These are phyloP conservation scores for Oostethus manadensis DNA, from an alignment of 2,113 vertebrate genomes.

Conservation along the genomic window DNA sequence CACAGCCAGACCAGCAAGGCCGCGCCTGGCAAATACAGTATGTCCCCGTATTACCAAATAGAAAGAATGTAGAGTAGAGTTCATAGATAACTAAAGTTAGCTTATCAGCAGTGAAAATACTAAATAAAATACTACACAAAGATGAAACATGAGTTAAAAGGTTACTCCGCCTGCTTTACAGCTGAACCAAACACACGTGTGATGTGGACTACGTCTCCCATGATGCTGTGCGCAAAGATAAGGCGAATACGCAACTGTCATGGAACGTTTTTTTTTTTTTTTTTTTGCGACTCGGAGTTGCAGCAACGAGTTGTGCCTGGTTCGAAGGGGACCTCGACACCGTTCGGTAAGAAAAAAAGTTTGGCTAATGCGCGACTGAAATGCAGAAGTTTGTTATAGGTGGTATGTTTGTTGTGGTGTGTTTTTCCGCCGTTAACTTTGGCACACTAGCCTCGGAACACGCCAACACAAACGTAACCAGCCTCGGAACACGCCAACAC, in stretches of 20 bases:
- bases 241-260: conserved; percentile 28
- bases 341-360: conserved; percentile 34
- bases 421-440: conserved; percentile 33
- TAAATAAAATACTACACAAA: too few relatives aligned
- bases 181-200: background rate
- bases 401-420: background rate
- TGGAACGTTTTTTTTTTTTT: conserved; percentile 10
- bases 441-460: background rate
- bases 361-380: background rate
- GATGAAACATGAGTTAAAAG: too few relatives aligned
- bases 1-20: too few relatives aligned
- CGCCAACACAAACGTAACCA: background rate
- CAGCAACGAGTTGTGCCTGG: conserved; percentile 25
- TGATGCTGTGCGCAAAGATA: conserved; percentile 1
- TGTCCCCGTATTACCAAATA: too few relatives aligned
- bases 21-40: too few relatives aligned
- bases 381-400: background rate
- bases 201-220: conserved; percentile 55
- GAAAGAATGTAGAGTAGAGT: too few relatives aligned
- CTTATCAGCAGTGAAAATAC: background rate
- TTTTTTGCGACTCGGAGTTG: background rate
- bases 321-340: background rate
- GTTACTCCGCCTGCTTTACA: background rate
- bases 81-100: background rate
- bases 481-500: too few relatives aligned